Percentiles rank a stretch among this genome's conserved stretches.
These are phyloP conservation scores for Siderastrea siderea DNA, from an alignment of 92 coral and sea anemone species.

Conservation along the genomic window DNA sequence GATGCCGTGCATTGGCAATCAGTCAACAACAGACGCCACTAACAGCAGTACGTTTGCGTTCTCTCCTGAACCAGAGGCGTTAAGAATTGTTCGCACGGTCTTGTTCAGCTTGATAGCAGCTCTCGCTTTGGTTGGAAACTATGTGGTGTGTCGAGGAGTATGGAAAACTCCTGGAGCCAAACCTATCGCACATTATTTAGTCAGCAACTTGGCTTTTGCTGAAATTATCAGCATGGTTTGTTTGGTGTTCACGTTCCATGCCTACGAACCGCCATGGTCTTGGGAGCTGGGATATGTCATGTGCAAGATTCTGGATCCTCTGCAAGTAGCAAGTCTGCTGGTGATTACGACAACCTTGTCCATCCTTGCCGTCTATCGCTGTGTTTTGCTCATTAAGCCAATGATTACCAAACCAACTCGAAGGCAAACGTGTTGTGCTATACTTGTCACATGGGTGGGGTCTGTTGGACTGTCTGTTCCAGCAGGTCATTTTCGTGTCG, in stretches of 20 bases:
- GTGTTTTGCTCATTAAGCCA: constrained; percentile 36
- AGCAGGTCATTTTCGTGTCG: constrained; percentile 31
- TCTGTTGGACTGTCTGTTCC: constrained; percentile 41
- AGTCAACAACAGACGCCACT: background rate
- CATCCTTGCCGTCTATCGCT: constrained; percentile 39
- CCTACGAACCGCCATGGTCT: constrained; percentile 35
- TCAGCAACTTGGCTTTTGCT: constrained; percentile 56
- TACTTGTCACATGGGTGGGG: constrained; percentile 36
- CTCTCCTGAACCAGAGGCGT: constrained; percentile 40
- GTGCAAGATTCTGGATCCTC: constrained; percentile 43
- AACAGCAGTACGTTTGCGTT: background rate
- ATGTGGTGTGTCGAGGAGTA: constrained; percentile 49
- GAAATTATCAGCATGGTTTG: constrained; percentile 46
- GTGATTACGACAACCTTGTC: constrained; percentile 43
- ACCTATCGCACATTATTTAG: constrained; percentile 35
- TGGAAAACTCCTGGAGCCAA: constrained; percentile 27
- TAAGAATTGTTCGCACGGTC: constrained; percentile 26
- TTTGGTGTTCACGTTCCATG: constrained; percentile 32
- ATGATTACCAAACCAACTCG: constrained; percentile 16
- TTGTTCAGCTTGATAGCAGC: constrained; percentile 35
- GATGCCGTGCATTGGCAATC: constrained; percentile 1
- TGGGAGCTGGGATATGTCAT: constrained; percentile 30
- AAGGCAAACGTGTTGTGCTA: background rate
- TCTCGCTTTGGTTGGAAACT: constrained; percentile 50
- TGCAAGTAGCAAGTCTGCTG: constrained; percentile 36